Conservation (phyloP, 2,797 vertebrate species). For the Scarus forsteni region DNA sequence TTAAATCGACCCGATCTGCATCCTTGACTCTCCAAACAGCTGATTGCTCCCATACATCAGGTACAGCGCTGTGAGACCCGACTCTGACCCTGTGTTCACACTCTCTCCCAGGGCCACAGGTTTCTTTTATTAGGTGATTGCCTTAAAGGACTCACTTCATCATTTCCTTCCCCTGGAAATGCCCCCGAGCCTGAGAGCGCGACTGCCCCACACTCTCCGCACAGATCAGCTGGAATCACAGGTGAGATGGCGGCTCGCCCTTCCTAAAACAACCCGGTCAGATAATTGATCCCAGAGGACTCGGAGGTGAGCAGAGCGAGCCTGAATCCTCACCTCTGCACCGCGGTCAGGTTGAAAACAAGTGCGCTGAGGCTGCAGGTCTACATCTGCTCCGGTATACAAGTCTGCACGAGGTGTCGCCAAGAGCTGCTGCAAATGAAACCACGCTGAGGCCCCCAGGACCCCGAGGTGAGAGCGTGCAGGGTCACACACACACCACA, state of each 20-base stretch:
- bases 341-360: constrained; percentile 38
- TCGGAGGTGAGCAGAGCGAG: constrained; percentile 12
- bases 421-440: constrained; percentile 58
- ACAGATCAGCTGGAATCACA: constrained; percentile 57
- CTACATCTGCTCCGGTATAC: constrained; percentile 56
- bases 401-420: constrained; percentile 55
- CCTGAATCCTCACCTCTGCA: constrained; percentile 30
- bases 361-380: constrained; percentile 32
- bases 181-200: constrained; percentile 9
- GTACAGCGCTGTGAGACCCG: constrained; percentile 40
- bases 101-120: constrained; percentile 65
- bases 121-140: constrained; percentile 73
- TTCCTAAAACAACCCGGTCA: constrained; percentile 30
- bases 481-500: constrained; percentile 73
- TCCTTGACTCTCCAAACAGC: constrained; percentile 27
- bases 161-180: constrained; percentile 62
- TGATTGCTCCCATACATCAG: constrained; percentile 4
- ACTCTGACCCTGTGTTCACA: constrained; percentile 52
- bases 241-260: constrained; percentile 46
- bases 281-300: constrained; percentile 53
- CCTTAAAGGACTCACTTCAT: constrained; percentile 62
- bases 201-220: constrained; percentile 40
- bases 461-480: constrained; percentile 66
- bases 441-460: constrained; percentile 41
- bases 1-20: constrained; percentile 7